phyloP scores from a whole-genome alignment of 2,888 invertebrate genomes.

The Cistogaster globosa region DNA sequence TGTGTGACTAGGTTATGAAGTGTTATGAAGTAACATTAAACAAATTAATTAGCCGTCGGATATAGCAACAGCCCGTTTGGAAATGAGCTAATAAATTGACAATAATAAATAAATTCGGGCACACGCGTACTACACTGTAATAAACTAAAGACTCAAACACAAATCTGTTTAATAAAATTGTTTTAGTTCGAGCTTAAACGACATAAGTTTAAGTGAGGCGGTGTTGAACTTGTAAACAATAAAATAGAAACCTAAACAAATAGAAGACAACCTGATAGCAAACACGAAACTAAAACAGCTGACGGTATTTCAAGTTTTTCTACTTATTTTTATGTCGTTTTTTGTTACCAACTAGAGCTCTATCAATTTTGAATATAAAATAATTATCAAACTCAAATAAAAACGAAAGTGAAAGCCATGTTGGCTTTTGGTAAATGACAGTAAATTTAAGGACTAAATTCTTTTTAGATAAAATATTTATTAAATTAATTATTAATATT shows the following conservation, averaged over 20 bases:
- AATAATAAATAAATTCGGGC: not conserved
- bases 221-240: slow-evolving; percentile 55
- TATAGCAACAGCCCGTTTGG: slow-evolving; percentile 7
- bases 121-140: not conserved
- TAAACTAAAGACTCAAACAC: too few species aligned
- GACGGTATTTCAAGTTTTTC: slow-evolving; percentile 53
- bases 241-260: slow-evolving; percentile 35
- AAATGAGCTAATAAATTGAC: slow-evolving; percentile 61
- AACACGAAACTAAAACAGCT: slow-evolving; percentile 28
- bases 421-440: slow-evolving; percentile 1
- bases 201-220: not conserved
- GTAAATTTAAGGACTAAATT: slow-evolving; percentile 16
- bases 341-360: slow-evolving; percentile 5
- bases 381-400: slow-evolving; percentile 19
- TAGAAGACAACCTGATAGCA: slow-evolving; percentile 5
- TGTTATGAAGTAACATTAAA: slow-evolving; percentile 38
- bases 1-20: not conserved
- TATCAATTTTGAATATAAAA: slow-evolving; percentile 25
- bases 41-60: slow-evolving; percentile 42
- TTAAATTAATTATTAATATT: too few species aligned
- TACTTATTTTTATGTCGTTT: not conserved
- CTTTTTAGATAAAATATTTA: not conserved
- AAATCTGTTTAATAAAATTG: not conserved
- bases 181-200: not conserved
- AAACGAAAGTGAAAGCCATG: slow-evolving; percentile 69